Base-by-base conservation (phyloP, 2,888 invertebrate species). In the Periphyllus acericola region DNA sequence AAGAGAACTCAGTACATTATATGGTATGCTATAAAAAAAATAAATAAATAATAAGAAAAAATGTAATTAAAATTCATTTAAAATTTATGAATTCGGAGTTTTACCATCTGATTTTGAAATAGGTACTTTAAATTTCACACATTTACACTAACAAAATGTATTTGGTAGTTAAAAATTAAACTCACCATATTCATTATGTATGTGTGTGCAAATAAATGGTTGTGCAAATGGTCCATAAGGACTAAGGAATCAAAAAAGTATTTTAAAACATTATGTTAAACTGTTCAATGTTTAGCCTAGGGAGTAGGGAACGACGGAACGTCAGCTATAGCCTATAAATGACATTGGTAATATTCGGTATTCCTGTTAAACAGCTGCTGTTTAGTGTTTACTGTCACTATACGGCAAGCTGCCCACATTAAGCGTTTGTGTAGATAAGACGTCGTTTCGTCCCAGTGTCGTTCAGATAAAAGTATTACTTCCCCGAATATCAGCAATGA, bases 401-500 rank as follows among this genome's bases (percentile, higher is more conserved):
- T 32, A 34, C 71, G 74, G 29, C 72, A 4, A 19, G 46, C 71
- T 29, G 46, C 32, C 71, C 71, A 71, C 82, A 46, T 71, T 19
- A 11, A 17, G n/a, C 21, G 72, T 36, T 36, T 5, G 34, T 14
- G 72, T 83, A 29, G 84, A 3, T 21, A 68, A n/a, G 52, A 78
- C 78, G 66, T 68, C 68, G 78, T 32, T 85, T 85, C 11, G 66
- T 11, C 11, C 0, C 19, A 80, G 25, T 86, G 86, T 86, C 86
- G 71, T 72, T 60, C 0, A n/a, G 79, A 36, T 29, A 8, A 79
- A 72, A n/a, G 9, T 25, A 46, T 85, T 25, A 46, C 46, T 66
- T 76, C 25, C 46, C 84, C 84, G 76, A 78, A 68, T 68, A 85
- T 85, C 68, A 68, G 84, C 46, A 75, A 85, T 87, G 87, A 87